Base-by-base conservation (phyloP, 2,888 invertebrate species). In the Polydrusus pterygomalis region DNA sequence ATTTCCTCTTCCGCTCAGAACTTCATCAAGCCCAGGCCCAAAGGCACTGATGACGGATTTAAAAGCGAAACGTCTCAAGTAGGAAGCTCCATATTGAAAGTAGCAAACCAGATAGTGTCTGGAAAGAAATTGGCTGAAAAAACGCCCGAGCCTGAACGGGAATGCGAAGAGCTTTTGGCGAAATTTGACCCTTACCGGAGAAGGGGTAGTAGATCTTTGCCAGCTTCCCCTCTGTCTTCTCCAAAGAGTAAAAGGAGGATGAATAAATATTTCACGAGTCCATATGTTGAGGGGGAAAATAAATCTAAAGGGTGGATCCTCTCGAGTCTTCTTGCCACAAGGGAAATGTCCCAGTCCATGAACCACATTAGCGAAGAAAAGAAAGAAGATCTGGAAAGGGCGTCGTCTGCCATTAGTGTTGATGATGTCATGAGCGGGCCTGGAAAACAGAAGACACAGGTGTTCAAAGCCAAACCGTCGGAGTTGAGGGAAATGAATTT, bases 401-500 rank as follows among this genome's bases (percentile, higher is more conserved):
- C 80, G 2, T 63, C 77, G 11, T 83, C 82, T 0, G 74, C 76
- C 3, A 75, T 75, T 7, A 83, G 82, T 65, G 67, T 87, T 76
- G 80, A 86, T 75, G 75, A 84, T 81, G 58, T 87, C 82, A 84
- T 82, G 88, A 84, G 88, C 82, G 81, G 85, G 82, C 77, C 77
- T 7, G 87, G 86, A 51, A 81, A 86, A n/a, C 77, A 77, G 10
- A 81, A 81, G 64, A 78, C 78, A 6, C 82, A 84, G 47, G 83
- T 86, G 17, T 88, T 90, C 81, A 89, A 89, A 80, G 90, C 92
- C 0, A 91, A 91, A 84, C 92, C 93, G 0, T 92, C 94, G 0
- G 94, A 95, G 84, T 88, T 95, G 13, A 87, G 95, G 58, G 95
- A 95, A 87, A 93, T 95, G 92, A 95, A 95, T 87, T 95, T 95